phyloP scores from a whole-genome alignment of 2,113 vertebrate species.

The Galbula dea region DNA sequence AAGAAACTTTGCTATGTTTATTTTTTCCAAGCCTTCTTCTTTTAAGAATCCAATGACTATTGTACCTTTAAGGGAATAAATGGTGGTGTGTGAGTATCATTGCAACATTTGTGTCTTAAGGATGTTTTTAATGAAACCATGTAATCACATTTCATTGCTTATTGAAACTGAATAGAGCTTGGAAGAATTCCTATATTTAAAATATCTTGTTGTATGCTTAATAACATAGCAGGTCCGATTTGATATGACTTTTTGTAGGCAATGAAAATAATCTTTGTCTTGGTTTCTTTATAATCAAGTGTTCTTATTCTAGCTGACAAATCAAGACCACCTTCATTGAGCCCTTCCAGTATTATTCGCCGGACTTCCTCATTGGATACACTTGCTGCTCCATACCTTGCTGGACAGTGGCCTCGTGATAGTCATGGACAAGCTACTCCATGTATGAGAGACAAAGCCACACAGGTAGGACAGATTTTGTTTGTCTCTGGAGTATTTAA shows the following conservation, averaged over 20 bases:
- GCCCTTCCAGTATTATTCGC: conserved; percentile 82
- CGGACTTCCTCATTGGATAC: conserved; percentile 89
- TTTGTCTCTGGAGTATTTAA: neutral
- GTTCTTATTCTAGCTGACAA: conserved; percentile 70
- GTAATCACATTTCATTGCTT: neutral
- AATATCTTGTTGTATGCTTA: neutral
- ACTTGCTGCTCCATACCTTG: conserved; percentile 88
- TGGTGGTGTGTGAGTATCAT: neutral
- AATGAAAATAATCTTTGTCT: neutral
- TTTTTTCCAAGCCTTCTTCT: neutral
- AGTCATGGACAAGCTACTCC: conserved; percentile 83
- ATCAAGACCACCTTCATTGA: conserved; percentile 72
- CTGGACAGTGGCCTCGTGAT: conserved; percentile 96
- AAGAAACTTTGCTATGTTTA: neutral
- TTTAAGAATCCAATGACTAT: neutral
- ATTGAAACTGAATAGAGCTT: neutral
- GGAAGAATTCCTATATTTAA: neutral
- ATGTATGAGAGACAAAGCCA: conserved; percentile 97
- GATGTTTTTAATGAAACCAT: neutral
- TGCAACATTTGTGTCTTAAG: neutral
- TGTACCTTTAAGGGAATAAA: neutral
- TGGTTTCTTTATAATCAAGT: neutral
- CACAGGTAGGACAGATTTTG: conserved; percentile 84
- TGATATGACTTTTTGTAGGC: neutral
- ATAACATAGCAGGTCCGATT: neutral